A percentile compares a stretch with the other conserved stretches of the same genome.
Evolutionary conservation across 2,113 vertebrate species (phyloP).

Genomic region (Mirza zaza): DNA sequence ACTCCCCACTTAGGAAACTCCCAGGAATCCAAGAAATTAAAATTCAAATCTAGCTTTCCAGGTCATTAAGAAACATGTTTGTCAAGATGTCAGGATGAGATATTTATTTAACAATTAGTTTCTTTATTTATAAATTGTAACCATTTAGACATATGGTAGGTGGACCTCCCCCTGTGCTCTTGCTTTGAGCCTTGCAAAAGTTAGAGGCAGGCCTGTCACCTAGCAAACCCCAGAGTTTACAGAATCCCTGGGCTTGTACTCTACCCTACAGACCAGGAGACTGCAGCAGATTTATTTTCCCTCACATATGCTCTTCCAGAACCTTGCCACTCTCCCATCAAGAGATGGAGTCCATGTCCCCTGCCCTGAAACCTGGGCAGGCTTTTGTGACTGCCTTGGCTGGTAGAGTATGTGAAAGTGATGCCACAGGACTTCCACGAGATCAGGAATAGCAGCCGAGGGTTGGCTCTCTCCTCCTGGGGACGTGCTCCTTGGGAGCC

Average conservation of each 20-base stretch:
- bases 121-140: neutral
- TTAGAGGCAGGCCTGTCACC: neutral
- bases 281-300: neutral
- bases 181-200: neutral
- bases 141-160: neutral
- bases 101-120: neutral
- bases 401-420: accelerated
- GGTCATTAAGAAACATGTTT: neutral
- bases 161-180: neutral
- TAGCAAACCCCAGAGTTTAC: neutral
- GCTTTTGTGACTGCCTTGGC: neutral
- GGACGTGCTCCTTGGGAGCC: neutral
- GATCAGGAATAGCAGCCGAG: neutral
- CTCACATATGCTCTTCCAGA: neutral
- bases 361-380: neutral
- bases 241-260: neutral
- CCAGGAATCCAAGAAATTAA: neutral
- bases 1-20: neutral
- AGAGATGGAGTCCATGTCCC: accelerated
- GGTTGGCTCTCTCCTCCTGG: neutral
- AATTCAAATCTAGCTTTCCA: neutral
- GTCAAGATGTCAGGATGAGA: neutral
- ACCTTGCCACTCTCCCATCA: neutral
- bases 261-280: neutral
- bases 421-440: neutral